phyloP scores from a whole-genome alignment of 2,888 invertebrate genomes.

The Gerris lacustris region DNA sequence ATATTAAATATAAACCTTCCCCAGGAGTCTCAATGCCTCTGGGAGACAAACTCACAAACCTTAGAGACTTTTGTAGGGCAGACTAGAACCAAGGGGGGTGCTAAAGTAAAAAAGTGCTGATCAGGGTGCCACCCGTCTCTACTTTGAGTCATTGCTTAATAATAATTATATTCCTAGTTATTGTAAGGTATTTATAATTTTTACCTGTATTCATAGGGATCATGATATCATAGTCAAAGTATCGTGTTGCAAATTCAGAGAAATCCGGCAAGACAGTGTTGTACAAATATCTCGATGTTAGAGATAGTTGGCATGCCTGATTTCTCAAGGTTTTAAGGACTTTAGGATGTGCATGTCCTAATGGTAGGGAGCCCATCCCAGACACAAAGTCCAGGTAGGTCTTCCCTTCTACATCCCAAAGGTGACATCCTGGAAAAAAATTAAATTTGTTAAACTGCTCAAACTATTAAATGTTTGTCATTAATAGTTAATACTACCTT shows the following conservation, averaged over 20 bases:
- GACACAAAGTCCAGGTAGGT: slow-evolving; percentile 85
- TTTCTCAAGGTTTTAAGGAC: slow-evolving; percentile 61
- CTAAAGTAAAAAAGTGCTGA: too few relatives aligned
- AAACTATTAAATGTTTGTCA: too few relatives aligned
- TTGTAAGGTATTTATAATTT: background rate
- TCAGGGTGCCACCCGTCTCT: too few relatives aligned
- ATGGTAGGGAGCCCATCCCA: slow-evolving; percentile 91
- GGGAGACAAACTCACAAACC: too few relatives aligned
- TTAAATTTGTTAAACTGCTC: background rate
- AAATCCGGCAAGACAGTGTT: slow-evolving; percentile 76
- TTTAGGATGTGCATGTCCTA: slow-evolving; percentile 85
- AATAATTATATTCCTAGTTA: too few relatives aligned
- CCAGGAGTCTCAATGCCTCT: too few relatives aligned
- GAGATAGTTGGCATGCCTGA: slow-evolving; percentile 29
- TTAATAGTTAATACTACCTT: too few relatives aligned
- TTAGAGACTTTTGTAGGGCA: too few relatives aligned
- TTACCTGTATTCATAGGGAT: slow-evolving; percentile 78
- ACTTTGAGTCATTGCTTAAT: too few relatives aligned
- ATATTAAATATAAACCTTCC: too few relatives aligned
- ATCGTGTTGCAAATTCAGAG: slow-evolving; percentile 68
- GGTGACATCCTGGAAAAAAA: slow-evolving; percentile 53
- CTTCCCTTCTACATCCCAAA: slow-evolving; percentile 91
- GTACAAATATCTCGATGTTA: slow-evolving; percentile 75
- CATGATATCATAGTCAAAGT: slow-evolving; percentile 80
- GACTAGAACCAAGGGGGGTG: too few relatives aligned